These are phyloP conservation scores for Volucella inanis DNA, from an alignment of 2,888 invertebrate species.

Conservation along the genomic window DNA sequence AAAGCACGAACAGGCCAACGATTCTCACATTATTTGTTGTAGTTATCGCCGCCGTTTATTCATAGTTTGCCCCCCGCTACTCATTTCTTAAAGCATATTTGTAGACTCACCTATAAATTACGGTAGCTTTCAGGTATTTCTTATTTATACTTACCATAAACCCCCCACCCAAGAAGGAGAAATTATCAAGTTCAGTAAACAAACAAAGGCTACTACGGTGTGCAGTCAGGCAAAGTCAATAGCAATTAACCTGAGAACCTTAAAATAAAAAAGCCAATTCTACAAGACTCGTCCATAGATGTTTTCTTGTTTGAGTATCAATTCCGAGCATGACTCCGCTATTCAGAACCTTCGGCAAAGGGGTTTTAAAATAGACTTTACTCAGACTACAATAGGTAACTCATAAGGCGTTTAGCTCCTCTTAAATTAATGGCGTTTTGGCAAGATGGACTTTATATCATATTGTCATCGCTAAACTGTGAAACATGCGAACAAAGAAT, in stretches of 20 bases:
- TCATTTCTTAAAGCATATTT: neutral
- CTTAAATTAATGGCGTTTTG: no score
- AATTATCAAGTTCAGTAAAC: neutral
- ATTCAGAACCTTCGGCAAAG: neutral
- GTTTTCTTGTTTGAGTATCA: neutral
- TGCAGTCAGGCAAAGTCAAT: neutral
- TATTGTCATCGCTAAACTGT: no score
- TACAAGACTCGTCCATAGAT: neutral
- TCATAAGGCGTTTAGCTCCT: no score
- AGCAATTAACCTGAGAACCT: neutral
- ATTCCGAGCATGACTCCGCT: neutral
- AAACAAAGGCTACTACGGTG: slow-evolving; percentile 7
- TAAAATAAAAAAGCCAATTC: slow-evolving; percentile 2
- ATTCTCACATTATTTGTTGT: no score
- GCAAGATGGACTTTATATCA: no score
- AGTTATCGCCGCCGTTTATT: no score
- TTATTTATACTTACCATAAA: neutral
- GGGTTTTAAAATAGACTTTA: no score
- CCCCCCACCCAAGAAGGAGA: slow-evolving; percentile 19
- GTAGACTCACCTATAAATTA: neutral
- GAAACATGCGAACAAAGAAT: no score
- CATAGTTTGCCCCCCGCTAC: no score
- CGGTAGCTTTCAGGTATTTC: neutral
- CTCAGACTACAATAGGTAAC: no score
- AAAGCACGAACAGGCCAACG: no score